Percentiles rank a stretch among this genome's conserved stretches.
These are phyloP conservation scores for Heliconius congener DNA, from an alignment of 1,140 invertebrate genomes.

Conservation along the genomic window DNA sequence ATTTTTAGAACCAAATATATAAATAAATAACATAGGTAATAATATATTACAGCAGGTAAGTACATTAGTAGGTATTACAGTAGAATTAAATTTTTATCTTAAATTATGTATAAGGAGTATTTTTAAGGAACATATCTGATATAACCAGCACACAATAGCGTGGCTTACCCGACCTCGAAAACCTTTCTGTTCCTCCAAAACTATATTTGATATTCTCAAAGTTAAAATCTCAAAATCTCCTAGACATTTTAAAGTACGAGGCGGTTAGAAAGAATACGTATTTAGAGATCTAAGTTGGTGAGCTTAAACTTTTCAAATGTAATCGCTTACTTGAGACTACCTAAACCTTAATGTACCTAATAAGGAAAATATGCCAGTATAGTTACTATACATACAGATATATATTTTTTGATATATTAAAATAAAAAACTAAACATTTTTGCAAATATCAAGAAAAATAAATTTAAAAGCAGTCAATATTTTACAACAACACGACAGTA, in stretches of 20 bases:
- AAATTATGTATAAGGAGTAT: not conserved
- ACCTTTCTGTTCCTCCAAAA: not conserved
- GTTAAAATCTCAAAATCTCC: slow-evolving; percentile 58
- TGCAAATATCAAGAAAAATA: not conserved
- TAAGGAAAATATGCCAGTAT: too few relatives aligned
- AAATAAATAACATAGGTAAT: too few relatives aligned
- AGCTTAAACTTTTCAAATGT: slow-evolving; percentile 59
- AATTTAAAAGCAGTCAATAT: not conserved
- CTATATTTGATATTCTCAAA: slow-evolving; percentile 58
- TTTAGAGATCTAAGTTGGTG: slow-evolving; percentile 52
- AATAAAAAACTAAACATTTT: too few relatives aligned
- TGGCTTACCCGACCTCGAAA: not conserved
- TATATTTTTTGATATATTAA: too few relatives aligned
- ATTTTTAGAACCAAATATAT: too few relatives aligned
- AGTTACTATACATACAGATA: too few relatives aligned
- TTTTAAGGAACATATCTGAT: too few relatives aligned
- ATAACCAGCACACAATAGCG: not conserved
- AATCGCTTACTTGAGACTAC: slow-evolving; percentile 22
- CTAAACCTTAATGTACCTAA: too few relatives aligned
- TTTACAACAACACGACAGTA: not conserved
- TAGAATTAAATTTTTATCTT: not conserved
- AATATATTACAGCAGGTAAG: too few relatives aligned
- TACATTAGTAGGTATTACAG: too few relatives aligned
- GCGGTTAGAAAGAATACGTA: slow-evolving; percentile 62
- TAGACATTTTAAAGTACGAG: slow-evolving; percentile 67